Conservation (phyloP, 2,888 invertebrate species). For the Lumbricus terrestris region DNA sequence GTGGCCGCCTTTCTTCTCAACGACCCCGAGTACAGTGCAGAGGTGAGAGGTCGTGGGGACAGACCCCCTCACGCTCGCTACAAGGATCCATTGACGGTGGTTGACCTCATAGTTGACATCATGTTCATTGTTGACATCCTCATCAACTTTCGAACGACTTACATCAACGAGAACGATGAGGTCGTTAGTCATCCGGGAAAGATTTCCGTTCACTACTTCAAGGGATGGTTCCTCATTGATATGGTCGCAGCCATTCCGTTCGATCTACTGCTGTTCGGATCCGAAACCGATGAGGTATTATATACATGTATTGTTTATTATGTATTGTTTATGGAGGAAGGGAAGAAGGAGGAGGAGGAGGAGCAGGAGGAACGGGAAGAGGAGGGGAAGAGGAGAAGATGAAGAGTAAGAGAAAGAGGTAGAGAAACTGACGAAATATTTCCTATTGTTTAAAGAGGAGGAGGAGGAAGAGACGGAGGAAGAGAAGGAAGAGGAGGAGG, state of each 20-base stretch:
- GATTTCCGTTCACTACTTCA: constrained; percentile 59
- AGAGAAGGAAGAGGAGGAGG: neutral
- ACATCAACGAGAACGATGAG: constrained; percentile 30
- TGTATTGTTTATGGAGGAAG: no score
- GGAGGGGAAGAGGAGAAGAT: constrained; percentile 15
- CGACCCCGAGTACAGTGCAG: constrained; percentile 61
- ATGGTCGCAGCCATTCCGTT: constrained; percentile 98
- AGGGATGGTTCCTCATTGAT: constrained; percentile 97
- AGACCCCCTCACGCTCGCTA: constrained; percentile 19
- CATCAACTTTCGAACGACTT: constrained; percentile 60
- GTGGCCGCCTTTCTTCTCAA: constrained; percentile 95
- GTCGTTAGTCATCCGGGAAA: constrained; percentile 55
- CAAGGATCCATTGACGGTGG: constrained; percentile 55
- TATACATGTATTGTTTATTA: no score
- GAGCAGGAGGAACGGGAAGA: neutral
- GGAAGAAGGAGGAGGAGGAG: constrained; percentile 70
- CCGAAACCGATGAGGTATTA: constrained; percentile 92
- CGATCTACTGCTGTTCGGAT: constrained; percentile 92
- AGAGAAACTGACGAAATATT: no score
- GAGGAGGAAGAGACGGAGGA: constrained; percentile 14
- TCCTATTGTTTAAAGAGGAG: no score
- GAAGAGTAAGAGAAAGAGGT: neutral
- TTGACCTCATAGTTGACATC: constrained; percentile 59
- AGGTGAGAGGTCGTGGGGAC: neutral
- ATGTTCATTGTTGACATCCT: constrained; percentile 60